These are phyloP conservation scores for Caranx ignobilis DNA, from an alignment of 2,113 vertebrate genomes.

Conservation along the genomic window DNA sequence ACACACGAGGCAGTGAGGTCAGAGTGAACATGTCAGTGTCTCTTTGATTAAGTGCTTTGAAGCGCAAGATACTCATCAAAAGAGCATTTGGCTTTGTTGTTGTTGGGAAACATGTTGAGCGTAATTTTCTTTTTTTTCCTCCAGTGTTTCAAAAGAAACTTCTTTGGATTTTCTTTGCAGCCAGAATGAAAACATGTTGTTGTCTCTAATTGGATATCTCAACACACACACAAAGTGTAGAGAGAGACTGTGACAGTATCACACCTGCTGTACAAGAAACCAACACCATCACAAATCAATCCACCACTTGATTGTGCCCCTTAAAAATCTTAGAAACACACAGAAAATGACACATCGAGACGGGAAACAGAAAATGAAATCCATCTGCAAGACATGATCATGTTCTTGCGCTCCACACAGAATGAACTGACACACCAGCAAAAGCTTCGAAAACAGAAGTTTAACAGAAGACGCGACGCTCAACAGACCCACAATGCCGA, in stretches of 20 bases:
- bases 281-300: conserved; percentile 28
- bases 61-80: conserved; percentile 5
- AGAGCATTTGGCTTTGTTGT: background rate
- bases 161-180: conserved; percentile 15
- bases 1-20: conserved; percentile 12
- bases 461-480: conserved; percentile 7
- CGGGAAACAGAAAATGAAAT: background rate
- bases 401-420: background rate
- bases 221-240: background rate
- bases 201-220: conserved; percentile 33
- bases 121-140: conserved; percentile 27
- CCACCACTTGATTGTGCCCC: conserved; percentile 8
- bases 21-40: background rate
- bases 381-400: conserved; percentile 18
- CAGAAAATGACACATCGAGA: background rate
- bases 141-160: conserved; percentile 17
- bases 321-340: conserved; percentile 3
- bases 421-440: background rate
- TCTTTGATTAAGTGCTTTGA: conserved; percentile 13
- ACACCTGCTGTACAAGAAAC: background rate
- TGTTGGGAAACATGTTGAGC: conserved; percentile 6
- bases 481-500: background rate
- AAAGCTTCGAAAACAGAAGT: conserved; percentile 28
- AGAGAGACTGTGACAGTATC: background rate
- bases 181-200: background rate